These are phyloP conservation scores for Verasper variegatus DNA, from an alignment of 2,113 vertebrate species.

Conservation along the genomic window DNA sequence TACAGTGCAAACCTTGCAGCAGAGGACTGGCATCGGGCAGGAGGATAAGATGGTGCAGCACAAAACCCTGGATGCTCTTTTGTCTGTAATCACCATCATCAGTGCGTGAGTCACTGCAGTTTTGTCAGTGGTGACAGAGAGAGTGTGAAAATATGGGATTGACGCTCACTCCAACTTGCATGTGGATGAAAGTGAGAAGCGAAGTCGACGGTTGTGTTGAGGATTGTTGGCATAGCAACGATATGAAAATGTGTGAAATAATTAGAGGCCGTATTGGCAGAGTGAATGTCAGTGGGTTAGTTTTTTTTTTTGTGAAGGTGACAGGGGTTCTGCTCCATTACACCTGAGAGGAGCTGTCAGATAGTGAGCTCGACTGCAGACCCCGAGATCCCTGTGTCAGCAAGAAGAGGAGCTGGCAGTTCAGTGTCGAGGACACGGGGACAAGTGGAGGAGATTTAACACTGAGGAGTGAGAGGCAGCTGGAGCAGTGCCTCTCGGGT, in stretches of 20 bases:
- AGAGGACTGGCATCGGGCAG: background rate
- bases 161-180: background rate
- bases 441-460: slow-evolving; percentile 20
- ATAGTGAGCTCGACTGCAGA: slow-evolving; percentile 28
- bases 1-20: background rate
- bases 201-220: slow-evolving; percentile 6
- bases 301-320: slow-evolving; percentile 45
- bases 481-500: slow-evolving; percentile 1
- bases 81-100: background rate
- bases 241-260: slow-evolving; percentile 34
- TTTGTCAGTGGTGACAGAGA: background rate
- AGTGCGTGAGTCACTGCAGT: background rate
- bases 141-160: background rate
- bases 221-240: slow-evolving; percentile 47
- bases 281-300: slow-evolving; percentile 44
- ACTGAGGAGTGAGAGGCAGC: slow-evolving; percentile 29
- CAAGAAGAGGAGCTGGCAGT: slow-evolving; percentile 43
- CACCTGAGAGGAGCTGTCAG: slow-evolving; percentile 55
- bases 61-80: background rate
- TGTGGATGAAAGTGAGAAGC: slow-evolving; percentile 20
- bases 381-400: slow-evolving; percentile 43
- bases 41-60: background rate
- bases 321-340: slow-evolving; percentile 47
- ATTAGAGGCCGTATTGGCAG: slow-evolving; percentile 28
- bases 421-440: slow-evolving; percentile 35